Base-by-base conservation (phyloP, 2,797 vertebrate species). In the Halcyon chelicuti region DNA sequence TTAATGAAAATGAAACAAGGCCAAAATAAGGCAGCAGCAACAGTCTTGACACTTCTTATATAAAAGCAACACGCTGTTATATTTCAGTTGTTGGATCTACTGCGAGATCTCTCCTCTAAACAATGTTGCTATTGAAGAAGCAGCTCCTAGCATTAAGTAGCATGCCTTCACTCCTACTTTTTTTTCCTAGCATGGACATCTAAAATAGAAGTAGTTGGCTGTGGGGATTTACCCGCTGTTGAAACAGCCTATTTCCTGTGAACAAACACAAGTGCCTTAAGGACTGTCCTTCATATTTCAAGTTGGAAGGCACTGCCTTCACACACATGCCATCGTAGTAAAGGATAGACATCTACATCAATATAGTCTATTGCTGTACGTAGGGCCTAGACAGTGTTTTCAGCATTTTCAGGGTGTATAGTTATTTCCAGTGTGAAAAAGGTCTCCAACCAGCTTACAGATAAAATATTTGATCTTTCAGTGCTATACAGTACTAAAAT, bases 231-330 rank as follows among this genome's bases (percentile, higher is more conserved):
- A 46, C 54, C 66, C 1, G 1, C 8, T 46, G 12, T 40, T 51
- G 42, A 62, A 46, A 46, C 29, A 75, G 26, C 3, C 8, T 28
- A 35, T 40, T 79, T 75, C 31, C 15, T 60, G 7, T 25, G 18
- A 72, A 16, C 33, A 61, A 61, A 31, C 12, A 60, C 7, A 84
- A 57, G 19, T 26, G 19, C 3, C 26, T 12, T 65, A 22, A 61
- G n/a, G 4, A 54, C 8, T 4, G 3, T 31, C 40, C 51, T 71
- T 51, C 2, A 0, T 22, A 35, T 9, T 29, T 54, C 19, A 46
- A 61, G 12, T 28, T 42, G 65, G 44, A 83, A 88, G 52, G 55
- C 42, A 52, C 7, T 61, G 22, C 26, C n/a, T 76, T 91, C 42
- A n/a, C 42, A 54, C 4, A 54, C 33, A 20, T n/a, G 26, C 9